A percentile compares a stretch with the other conserved stretches of the same genome.
Evolutionary conservation across 2,113 vertebrate species (phyloP).

Genomic region (Nothobranchius kuhntae): DNA sequence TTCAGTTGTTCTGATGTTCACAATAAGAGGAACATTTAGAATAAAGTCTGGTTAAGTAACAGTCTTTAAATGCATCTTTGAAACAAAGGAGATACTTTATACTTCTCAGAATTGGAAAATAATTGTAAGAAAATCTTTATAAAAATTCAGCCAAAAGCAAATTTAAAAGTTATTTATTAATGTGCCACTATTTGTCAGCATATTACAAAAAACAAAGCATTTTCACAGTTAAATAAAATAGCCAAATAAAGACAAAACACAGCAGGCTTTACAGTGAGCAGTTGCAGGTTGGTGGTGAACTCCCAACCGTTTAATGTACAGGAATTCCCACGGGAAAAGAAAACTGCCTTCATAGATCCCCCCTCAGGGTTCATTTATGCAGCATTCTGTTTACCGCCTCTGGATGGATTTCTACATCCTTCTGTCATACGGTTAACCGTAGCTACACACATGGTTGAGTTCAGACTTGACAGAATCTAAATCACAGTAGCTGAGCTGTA

Average conservation of each 20-base stretch:
- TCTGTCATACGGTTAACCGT: slow-evolving; percentile 1
- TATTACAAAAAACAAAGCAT: slow-evolving; percentile 64
- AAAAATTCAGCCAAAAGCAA: slow-evolving; percentile 11
- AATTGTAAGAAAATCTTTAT: too few species aligned
- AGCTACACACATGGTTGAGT: background rate
- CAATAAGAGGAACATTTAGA: too few species aligned
- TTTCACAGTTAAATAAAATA: slow-evolving; percentile 73
- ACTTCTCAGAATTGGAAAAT: too few species aligned
- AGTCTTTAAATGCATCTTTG: too few species aligned
- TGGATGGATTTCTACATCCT: slow-evolving; percentile 3
- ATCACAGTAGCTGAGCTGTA: slow-evolving; percentile 21
- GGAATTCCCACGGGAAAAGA: slow-evolving; percentile 16
- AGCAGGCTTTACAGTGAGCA: slow-evolving; percentile 39
- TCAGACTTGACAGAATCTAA: background rate
- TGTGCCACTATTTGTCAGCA: slow-evolving; percentile 59
- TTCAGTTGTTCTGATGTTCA: too few species aligned
- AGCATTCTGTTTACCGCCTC: slow-evolving; percentile 3
- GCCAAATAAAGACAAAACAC: slow-evolving; percentile 55
- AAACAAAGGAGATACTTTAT: too few species aligned
- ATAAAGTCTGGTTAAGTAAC: too few species aligned
- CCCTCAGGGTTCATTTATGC: slow-evolving; percentile 60
- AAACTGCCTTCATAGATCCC: slow-evolving; percentile 50
- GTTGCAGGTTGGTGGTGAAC: slow-evolving; percentile 22
- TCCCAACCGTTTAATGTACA: background rate
- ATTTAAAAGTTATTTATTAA: slow-evolving; percentile 70